These are phyloP conservation scores for Drosophila anomalata DNA, from an alignment of 2,888 invertebrate species.

Conservation along the genomic window DNA sequence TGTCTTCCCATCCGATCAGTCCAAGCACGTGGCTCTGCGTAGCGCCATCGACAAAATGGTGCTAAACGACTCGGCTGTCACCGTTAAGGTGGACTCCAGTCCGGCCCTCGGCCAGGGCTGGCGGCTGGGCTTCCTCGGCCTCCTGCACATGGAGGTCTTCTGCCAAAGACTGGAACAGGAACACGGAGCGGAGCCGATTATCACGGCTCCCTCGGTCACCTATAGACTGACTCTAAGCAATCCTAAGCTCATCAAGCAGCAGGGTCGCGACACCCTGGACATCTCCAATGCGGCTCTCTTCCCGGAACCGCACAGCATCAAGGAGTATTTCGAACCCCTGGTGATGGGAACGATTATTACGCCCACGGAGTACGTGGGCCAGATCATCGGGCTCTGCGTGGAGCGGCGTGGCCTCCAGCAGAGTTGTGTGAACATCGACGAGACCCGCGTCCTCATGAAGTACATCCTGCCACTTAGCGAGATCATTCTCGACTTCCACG, in stretches of 20 bases:
- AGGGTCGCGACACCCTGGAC: slow-evolving; percentile 86
- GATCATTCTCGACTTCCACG: slow-evolving; percentile 97
- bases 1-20: slow-evolving; percentile 94
- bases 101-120: slow-evolving; percentile 95
- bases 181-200: slow-evolving; percentile 91
- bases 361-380: slow-evolving; percentile 90
- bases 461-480: slow-evolving; percentile 95
- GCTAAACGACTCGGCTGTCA: slow-evolving; percentile 97
- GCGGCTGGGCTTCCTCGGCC: slow-evolving; percentile 93
- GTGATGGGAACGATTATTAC: slow-evolving; percentile 95
- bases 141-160: slow-evolving; percentile 95
- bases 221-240: slow-evolving; percentile 91
- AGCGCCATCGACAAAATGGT: slow-evolving; percentile 94
- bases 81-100: slow-evolving; percentile 91
- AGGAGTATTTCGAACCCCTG: slow-evolving; percentile 93
- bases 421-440: slow-evolving; percentile 91
- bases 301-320: slow-evolving; percentile 88
- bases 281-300: slow-evolving; percentile 91
- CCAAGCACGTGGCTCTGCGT: slow-evolving; percentile 89
- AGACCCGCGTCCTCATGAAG: slow-evolving; percentile 91
- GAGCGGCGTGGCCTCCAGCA: slow-evolving; percentile 88
- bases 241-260: slow-evolving; percentile 88
- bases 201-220: slow-evolving; percentile 94
- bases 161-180: slow-evolving; percentile 93
- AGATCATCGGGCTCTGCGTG: slow-evolving; percentile 89